Conservation (phyloP, 2,113 vertebrate species). For the Hippocampus zosterae region DNA sequence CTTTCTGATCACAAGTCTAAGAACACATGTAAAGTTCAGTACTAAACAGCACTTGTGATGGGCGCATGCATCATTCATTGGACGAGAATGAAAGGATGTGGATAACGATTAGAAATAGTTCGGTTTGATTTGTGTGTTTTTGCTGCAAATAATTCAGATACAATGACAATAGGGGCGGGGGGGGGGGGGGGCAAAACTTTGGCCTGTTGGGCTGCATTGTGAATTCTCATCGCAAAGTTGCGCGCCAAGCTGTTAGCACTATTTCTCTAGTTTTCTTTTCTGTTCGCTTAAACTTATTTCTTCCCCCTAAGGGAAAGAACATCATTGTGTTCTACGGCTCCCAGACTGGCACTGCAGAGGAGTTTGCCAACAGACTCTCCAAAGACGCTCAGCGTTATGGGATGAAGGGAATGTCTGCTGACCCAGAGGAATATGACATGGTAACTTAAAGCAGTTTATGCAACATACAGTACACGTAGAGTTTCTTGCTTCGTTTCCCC, state of each 20-base stretch:
- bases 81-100: background rate
- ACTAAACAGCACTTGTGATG: background rate
- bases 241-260: background rate
- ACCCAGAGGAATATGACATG: constrained; percentile 96
- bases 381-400: constrained; percentile 96
- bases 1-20: background rate
- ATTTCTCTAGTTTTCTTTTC: constrained; percentile 1
- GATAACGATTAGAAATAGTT: constrained; percentile 10
- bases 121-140: constrained; percentile 47
- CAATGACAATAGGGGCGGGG: constrained; percentile 1
- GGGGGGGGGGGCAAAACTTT: background rate
- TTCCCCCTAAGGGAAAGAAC: constrained; percentile 81
- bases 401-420: constrained; percentile 91
- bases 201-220: constrained; percentile 9
- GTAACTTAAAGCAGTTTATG: constrained; percentile 62
- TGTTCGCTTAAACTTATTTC: background rate
- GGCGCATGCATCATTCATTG: constrained; percentile 6
- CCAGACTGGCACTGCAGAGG: constrained; percentile 93
- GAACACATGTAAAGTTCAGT: background rate
- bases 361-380: constrained; percentile 90
- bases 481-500: background rate
- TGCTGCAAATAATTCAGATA: constrained; percentile 41
- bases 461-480: background rate
- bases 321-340: constrained; percentile 96
- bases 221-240: constrained; percentile 5